phyloP scores from a whole-genome alignment of 2,888 invertebrate species.

The Leptarthrus brevirostris region DNA sequence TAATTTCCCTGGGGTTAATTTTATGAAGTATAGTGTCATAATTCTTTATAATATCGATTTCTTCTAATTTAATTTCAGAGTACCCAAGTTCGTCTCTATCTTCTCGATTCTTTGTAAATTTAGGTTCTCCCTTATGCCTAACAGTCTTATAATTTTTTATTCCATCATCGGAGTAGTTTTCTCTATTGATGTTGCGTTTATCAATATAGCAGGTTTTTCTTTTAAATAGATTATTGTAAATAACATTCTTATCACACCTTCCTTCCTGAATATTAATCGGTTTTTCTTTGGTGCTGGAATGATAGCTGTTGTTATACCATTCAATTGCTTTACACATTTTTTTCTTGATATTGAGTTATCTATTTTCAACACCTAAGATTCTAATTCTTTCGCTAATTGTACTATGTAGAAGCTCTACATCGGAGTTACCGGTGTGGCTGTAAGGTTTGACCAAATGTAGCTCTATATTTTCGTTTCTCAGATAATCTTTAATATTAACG shows the following conservation, averaged over 20 bases:
- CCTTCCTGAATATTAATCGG: slow-evolving; percentile 9
- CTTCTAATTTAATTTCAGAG: slow-evolving; percentile 11
- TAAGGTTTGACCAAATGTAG: too few relatives aligned
- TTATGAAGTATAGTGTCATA: background rate
- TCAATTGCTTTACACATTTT: slow-evolving; percentile 39
- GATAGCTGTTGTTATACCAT: slow-evolving; percentile 44
- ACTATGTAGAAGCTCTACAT: too few relatives aligned
- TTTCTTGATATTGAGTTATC: too few relatives aligned
- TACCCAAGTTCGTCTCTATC: background rate
- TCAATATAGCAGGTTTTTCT: background rate
- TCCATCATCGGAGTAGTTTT: slow-evolving; percentile 31
- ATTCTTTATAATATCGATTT: background rate
- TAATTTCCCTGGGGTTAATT: too few relatives aligned
- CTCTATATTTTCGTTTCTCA: too few relatives aligned
- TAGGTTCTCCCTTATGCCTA: slow-evolving; percentile 1
- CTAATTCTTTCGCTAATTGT: too few relatives aligned
- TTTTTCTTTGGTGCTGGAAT: slow-evolving; percentile 7
- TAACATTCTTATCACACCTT: background rate
- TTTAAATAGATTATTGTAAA: background rate
- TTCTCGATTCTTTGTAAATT: slow-evolving; percentile 3
- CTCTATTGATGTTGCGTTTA: background rate
- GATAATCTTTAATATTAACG: too few relatives aligned
- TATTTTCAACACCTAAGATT: too few relatives aligned
- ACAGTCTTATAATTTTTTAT: slow-evolving; percentile 9
- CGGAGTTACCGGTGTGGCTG: too few relatives aligned